Percentiles rank a stretch among this genome's conserved stretches.
These are phyloP conservation scores for Xenopus petersii DNA, from an alignment of 2,797 vertebrate species.

Conservation along the genomic window DNA sequence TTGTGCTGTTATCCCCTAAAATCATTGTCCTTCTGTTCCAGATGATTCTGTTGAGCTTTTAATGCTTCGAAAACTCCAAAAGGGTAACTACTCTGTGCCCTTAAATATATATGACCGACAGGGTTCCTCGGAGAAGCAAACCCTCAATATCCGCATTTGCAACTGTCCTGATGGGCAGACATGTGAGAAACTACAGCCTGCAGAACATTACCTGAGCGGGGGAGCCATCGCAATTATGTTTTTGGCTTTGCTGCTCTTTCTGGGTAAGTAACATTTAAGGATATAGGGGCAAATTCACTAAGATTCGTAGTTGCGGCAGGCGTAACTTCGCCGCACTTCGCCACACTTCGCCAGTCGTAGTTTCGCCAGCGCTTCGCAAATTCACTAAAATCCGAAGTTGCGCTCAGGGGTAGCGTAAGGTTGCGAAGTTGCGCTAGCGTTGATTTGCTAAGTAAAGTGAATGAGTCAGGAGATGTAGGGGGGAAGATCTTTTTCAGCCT, in stretches of 20 bases:
- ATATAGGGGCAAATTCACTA: too few relatives aligned
- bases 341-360: too few relatives aligned
- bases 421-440: too few relatives aligned
- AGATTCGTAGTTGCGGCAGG: too few relatives aligned
- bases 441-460: too few relatives aligned
- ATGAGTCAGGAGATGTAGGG: too few relatives aligned
- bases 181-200: slow-evolving; percentile 49
- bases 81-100: slow-evolving; percentile 68
- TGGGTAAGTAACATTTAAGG: slow-evolving; percentile 75
- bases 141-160: slow-evolving; percentile 65
- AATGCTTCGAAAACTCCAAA: slow-evolving; percentile 58
- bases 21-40: slow-evolving; percentile 41
- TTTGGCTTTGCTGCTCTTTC: slow-evolving; percentile 58
- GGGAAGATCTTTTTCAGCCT: too few relatives aligned
- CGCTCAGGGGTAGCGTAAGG: too few relatives aligned
- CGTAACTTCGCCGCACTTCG: too few relatives aligned
- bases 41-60: slow-evolving; percentile 65
- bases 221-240: slow-evolving; percentile 58
- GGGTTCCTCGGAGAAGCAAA: slow-evolving; percentile 52
- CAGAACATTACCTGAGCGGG: slow-evolving; percentile 43
- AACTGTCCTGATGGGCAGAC: slow-evolving; percentile 54
- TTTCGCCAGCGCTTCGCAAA: too few relatives aligned
- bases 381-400: too few relatives aligned
- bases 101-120: slow-evolving; percentile 73
- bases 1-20: too few relatives aligned